These are phyloP conservation scores for Cyclophora albipunctata DNA, from an alignment of 2,888 invertebrate genomes.

Conservation along the genomic window DNA sequence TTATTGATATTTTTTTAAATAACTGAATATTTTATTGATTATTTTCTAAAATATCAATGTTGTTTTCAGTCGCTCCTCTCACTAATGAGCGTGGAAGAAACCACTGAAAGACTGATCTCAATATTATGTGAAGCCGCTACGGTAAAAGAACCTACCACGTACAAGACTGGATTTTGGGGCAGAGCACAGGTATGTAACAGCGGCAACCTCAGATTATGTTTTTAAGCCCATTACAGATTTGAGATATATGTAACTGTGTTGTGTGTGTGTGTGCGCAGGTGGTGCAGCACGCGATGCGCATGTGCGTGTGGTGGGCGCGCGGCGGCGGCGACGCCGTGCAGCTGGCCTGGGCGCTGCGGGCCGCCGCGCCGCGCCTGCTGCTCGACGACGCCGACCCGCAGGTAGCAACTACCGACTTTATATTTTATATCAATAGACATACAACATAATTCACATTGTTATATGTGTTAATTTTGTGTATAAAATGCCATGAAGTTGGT, in stretches of 20 bases:
- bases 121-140: conserved; percentile 91
- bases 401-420: conserved; percentile 27
- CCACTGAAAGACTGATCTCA: conserved; percentile 88
- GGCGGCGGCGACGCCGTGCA: conserved; percentile 87
- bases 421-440: background rate
- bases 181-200: conserved; percentile 81
- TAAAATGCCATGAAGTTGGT: no score
- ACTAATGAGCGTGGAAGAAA: conserved; percentile 90
- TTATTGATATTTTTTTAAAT: no score
- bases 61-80: conserved; percentile 78
- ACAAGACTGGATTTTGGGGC: conserved; percentile 95
- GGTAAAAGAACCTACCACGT: conserved; percentile 86
- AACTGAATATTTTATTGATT: no score
- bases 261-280: conserved; percentile 57
- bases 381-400: conserved; percentile 94
- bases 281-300: conserved; percentile 93
- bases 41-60: background rate
- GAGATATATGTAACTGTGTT: no score
- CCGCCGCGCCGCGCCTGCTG: conserved; percentile 89
- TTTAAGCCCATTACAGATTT: no score
- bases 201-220: no score
- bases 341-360: conserved; percentile 84
- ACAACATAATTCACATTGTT: background rate
- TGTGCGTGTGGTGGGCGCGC: conserved; percentile 94
- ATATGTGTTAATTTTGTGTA: background rate